Evolutionary conservation across 64 coral and sea anemone species (phyloP).

Genomic region (Pocillopora damicornis): DNA sequence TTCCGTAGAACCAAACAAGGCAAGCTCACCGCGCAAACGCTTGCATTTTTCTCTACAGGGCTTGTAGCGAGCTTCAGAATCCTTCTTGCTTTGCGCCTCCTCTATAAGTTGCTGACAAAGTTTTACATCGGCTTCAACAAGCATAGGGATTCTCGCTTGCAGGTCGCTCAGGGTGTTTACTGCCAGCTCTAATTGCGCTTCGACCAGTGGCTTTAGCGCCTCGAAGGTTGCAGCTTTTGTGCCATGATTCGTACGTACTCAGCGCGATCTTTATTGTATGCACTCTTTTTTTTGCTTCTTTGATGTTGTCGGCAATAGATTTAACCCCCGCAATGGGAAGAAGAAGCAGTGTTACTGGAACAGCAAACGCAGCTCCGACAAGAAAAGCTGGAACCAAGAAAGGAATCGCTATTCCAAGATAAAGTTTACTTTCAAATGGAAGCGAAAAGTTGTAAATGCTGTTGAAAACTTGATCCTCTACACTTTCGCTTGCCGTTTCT

Average conservation of each 20-base stretch:
- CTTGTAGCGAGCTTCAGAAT: constrained; percentile 2
- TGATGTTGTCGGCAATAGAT: background rate
- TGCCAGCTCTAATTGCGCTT: constrained; percentile 26
- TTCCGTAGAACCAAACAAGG: constrained; percentile 19
- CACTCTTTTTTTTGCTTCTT: background rate
- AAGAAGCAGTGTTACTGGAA: background rate
- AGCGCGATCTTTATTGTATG: constrained; percentile 7
- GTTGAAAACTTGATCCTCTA: background rate
- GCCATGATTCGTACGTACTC: background rate
- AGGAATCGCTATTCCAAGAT: too few relatives aligned
- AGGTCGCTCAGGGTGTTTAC: background rate
- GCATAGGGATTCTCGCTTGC: constrained; percentile 10
- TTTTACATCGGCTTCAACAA: constrained; percentile 35
- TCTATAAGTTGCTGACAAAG: constrained; percentile 41
- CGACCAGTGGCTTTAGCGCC: background rate
- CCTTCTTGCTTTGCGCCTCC: constrained; percentile 8
- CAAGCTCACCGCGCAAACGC: constrained; percentile 25
- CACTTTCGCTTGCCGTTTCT: background rate
- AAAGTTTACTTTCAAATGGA: background rate
- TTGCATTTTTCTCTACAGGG: background rate
- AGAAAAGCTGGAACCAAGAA: background rate
- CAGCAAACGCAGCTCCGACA: background rate
- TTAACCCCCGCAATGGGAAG: background rate
- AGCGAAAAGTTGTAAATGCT: background rate
- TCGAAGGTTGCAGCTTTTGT: background rate